Evolutionary conservation across 2,888 invertebrate species (phyloP).

Genomic region (Diloba caeruleocephala): DNA sequence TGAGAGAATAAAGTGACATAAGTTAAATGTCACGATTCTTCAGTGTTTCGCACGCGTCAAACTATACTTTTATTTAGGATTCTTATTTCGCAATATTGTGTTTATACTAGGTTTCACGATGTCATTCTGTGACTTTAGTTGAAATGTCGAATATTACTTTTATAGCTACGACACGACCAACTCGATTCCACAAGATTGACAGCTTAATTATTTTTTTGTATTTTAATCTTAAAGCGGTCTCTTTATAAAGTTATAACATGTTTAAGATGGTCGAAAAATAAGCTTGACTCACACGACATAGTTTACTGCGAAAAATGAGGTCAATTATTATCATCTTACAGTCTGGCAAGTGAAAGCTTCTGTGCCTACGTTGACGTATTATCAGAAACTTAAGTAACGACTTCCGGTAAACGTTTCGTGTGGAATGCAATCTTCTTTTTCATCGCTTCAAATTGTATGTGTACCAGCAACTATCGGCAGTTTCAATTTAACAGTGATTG

Average conservation of each 20-base stretch:
- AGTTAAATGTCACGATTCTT: conserved; percentile 17
- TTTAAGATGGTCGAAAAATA: conserved; percentile 21
- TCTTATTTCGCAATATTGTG: conserved; percentile 30
- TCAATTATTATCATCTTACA: conserved; percentile 30
- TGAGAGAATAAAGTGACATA: conserved; percentile 12
- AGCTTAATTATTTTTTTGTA: conserved; percentile 19
- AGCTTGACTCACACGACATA: not conserved
- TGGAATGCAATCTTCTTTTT: conserved; percentile 16
- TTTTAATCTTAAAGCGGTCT: conserved; percentile 31
- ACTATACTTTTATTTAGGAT: conserved; percentile 19
- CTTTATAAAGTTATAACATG: conserved; percentile 25
- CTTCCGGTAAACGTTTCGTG: not conserved
- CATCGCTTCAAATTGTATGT: conserved; percentile 32
- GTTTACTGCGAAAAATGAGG: conserved; percentile 7
- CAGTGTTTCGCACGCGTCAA: conserved; percentile 31
- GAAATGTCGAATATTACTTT: conserved; percentile 24
- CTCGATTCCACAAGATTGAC: conserved; percentile 30
- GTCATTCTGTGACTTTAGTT: conserved; percentile 28
- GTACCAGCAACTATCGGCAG: conserved; percentile 28
- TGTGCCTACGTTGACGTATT: not conserved
- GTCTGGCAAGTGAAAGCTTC: conserved; percentile 4
- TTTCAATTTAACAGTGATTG: conserved; percentile 49
- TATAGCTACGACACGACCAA: conserved; percentile 18
- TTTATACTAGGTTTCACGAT: conserved; percentile 30
- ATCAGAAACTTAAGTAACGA: conserved; percentile 1